Conservation (phyloP, 1,140 invertebrate species). For the Eumaeus atala region DNA sequence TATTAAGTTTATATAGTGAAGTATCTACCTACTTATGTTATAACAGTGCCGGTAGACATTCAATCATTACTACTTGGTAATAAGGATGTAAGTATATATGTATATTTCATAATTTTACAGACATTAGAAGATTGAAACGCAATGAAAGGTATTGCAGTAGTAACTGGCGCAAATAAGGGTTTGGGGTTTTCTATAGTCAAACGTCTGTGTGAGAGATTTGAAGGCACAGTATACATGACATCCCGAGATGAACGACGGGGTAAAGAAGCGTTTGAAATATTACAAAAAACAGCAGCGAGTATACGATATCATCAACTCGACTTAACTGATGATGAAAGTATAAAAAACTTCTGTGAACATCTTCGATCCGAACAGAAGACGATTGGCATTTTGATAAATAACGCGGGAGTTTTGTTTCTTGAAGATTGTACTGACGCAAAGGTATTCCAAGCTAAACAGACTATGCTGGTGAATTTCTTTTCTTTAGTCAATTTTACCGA, state of each 20-base stretch:
- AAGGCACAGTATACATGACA: slow-evolving; percentile 79
- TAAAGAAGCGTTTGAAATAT: slow-evolving; percentile 71
- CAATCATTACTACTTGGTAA: too few relatives aligned
- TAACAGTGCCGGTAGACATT: too few relatives aligned
- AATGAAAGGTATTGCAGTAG: slow-evolving; percentile 47
- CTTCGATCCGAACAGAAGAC: slow-evolving; percentile 79
- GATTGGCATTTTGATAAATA: slow-evolving; percentile 88
- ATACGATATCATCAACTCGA: slow-evolving; percentile 82
- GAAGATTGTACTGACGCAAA: slow-evolving; percentile 78
- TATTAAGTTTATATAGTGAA: too few relatives aligned
- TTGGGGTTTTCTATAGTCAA: slow-evolving; percentile 83
- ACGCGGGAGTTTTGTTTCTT: slow-evolving; percentile 87
- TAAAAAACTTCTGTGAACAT: slow-evolving; percentile 74
- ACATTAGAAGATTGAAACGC: too few relatives aligned
- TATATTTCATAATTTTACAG: too few relatives aligned
- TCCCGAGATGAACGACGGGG: slow-evolving; percentile 77
- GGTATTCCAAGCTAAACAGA: slow-evolving; percentile 80
- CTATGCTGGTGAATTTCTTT: slow-evolving; percentile 81
- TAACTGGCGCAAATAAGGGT: slow-evolving; percentile 86
- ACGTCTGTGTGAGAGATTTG: slow-evolving; percentile 76
- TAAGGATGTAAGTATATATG: too few relatives aligned
- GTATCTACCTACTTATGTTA: too few relatives aligned
- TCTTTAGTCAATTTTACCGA: slow-evolving; percentile 78
- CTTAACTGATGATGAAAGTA: slow-evolving; percentile 76
- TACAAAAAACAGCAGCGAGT: slow-evolving; percentile 65